These are phyloP conservation scores for Crenichthys baileyi DNA, from an alignment of 2,797 vertebrate species.

Conservation along the genomic window DNA sequence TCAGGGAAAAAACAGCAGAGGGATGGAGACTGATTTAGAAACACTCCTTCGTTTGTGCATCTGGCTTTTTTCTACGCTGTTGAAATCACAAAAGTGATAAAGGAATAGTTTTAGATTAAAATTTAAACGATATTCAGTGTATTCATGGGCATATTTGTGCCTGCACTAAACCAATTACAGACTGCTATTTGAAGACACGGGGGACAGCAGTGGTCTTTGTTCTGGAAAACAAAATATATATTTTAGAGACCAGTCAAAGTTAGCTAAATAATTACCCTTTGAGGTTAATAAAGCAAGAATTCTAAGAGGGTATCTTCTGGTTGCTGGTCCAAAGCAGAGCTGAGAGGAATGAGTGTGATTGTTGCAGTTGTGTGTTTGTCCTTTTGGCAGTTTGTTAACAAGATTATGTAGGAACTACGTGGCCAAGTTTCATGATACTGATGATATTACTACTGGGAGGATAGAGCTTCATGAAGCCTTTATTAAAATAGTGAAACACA, in stretches of 20 bases:
- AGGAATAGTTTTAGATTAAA: neutral
- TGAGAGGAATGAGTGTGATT: neutral
- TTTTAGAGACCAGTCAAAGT: neutral
- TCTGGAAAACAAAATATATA: neutral
- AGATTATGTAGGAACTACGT: neutral
- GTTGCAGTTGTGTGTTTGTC: neutral
- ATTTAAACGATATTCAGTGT: neutral
- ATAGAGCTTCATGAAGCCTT: neutral
- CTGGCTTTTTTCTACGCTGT: neutral
- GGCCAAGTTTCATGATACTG: neutral
- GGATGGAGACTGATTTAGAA: constrained; percentile 5
- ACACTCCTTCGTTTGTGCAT: neutral
- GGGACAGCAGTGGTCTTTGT: neutral
- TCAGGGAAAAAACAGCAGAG: neutral
- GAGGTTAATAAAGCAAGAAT: neutral
- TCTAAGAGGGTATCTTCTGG: neutral
- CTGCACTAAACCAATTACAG: neutral
- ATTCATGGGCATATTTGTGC: neutral
- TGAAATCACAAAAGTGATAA: neutral
- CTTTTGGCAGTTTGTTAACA: neutral
- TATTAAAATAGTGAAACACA: neutral
- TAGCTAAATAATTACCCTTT: neutral
- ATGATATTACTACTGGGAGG: neutral
- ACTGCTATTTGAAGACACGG: neutral
- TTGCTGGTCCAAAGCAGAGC: neutral